A percentile compares a stretch with the other conserved stretches of the same genome.
Conservation (phyloP, 2,888 invertebrate species). For the Sabatieria punctata region DNA sequence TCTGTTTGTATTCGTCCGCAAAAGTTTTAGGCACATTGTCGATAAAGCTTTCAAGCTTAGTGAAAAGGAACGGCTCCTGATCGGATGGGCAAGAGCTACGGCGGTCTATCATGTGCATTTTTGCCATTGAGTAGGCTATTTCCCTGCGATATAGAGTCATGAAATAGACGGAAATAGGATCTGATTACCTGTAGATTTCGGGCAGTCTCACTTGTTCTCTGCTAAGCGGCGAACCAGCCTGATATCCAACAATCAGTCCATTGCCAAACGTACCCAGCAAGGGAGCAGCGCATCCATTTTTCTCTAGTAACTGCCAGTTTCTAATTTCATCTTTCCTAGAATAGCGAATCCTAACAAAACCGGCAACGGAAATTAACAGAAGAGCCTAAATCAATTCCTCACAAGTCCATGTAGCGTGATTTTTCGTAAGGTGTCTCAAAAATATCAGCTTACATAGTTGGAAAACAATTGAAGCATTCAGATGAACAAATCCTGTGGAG, state of each 20-base stretch:
- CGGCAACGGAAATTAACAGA: too few relatives aligned
- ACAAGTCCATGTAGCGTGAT: too few relatives aligned
- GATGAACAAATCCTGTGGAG: too few relatives aligned
- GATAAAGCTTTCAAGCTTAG: slow-evolving; percentile 14
- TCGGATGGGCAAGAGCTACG: neutral
- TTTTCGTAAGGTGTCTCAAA: too few relatives aligned
- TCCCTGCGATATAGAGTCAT: slow-evolving; percentile 16
- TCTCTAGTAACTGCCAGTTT: slow-evolving; percentile 6
- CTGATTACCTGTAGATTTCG: slow-evolving; percentile 1
- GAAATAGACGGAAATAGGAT: too few relatives aligned
- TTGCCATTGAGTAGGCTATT: slow-evolving; percentile 18
- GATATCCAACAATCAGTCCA: slow-evolving; percentile 12
- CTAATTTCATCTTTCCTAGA: slow-evolving; percentile 4
- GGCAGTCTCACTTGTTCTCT: slow-evolving; percentile 5
- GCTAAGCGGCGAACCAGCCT: slow-evolving; percentile 9
- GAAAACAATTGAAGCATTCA: too few relatives aligned
- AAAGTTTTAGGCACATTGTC: slow-evolving; percentile 14
- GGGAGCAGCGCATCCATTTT: slow-evolving; percentile 4
- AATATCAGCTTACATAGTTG: too few relatives aligned
- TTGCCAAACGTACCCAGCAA: slow-evolving; percentile 10
- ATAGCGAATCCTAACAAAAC: neutral
- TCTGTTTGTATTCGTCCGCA: slow-evolving; percentile 11
- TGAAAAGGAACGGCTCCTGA: slow-evolving; percentile 10
- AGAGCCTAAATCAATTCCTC: too few relatives aligned
- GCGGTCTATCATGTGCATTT: slow-evolving; percentile 18